Evolutionary conservation across 2,888 invertebrate species (phyloP).

Genomic region (Autographa gamma): DNA sequence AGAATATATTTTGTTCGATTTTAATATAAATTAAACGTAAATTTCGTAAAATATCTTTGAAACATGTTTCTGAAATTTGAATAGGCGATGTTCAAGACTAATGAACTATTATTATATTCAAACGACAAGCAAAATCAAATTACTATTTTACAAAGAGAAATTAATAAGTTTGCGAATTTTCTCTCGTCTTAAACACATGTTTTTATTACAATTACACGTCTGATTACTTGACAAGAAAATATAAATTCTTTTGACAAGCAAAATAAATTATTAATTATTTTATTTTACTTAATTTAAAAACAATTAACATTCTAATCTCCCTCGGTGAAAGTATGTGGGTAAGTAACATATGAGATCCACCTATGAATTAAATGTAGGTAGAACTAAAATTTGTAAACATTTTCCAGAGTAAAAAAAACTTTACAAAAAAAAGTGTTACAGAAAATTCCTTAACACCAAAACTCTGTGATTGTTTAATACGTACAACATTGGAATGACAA

Average conservation of each 20-base stretch:
- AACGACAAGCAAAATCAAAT: conserved; percentile 39
- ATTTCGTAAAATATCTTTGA: conserved; percentile 44
- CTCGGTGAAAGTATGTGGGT: too few species aligned
- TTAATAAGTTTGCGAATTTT: conserved; percentile 21
- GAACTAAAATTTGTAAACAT: background rate
- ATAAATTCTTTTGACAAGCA: background rate
- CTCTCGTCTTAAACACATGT: background rate
- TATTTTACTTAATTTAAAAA: background rate
- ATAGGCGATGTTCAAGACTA: conserved; percentile 39
- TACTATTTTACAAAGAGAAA: conserved; percentile 25
- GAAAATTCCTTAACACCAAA: conserved; percentile 42
- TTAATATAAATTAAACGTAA: conserved; percentile 34
- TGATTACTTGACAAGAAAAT: background rate
- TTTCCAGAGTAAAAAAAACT: background rate
- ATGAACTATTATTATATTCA: conserved; percentile 55
- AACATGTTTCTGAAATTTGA: conserved; percentile 39
- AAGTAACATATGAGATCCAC: too few species aligned
- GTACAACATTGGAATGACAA: conserved; percentile 63
- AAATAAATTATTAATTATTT: background rate
- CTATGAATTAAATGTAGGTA: too few species aligned
- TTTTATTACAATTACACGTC: background rate
- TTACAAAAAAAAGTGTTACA: conserved; percentile 23
- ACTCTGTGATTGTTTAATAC: conserved; percentile 51
- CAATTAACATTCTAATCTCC: too few species aligned
- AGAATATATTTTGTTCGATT: conserved; percentile 17